Evolutionary conservation across 2,888 invertebrate species (phyloP).

Genomic region (Spilosoma lubricipeda): DNA sequence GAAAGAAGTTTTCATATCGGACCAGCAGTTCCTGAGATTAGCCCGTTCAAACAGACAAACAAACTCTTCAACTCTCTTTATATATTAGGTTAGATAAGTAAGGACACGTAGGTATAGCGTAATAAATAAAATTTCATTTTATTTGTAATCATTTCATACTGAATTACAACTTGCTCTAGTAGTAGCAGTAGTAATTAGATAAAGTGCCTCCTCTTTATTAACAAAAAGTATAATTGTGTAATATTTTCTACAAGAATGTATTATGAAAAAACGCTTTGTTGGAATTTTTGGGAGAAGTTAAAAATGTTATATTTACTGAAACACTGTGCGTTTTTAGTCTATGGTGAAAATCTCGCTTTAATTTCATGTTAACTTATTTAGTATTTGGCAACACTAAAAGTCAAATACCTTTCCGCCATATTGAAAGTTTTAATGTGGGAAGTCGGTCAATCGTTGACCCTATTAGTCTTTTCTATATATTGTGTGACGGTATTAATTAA

Average conservation of each 20-base stretch:
- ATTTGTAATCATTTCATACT: not conserved
- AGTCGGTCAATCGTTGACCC: constrained; percentile 83
- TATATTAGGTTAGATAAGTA: no score
- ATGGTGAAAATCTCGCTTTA: not conserved
- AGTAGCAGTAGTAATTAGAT: not conserved
- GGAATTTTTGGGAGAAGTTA: not conserved
- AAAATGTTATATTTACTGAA: not conserved
- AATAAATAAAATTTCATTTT: not conserved
- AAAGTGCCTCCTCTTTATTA: not conserved
- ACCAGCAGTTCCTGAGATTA: no score
- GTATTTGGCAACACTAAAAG: constrained; percentile 68
- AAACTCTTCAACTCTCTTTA: no score
- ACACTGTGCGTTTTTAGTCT: not conserved
- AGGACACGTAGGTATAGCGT: no score
- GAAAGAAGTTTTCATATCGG: no score
- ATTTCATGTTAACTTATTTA: constrained; percentile 14
- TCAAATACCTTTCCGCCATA: constrained; percentile 80
- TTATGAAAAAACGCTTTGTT: not conserved
- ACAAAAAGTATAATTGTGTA: not conserved
- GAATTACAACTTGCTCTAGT: not conserved
- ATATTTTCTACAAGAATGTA: not conserved
- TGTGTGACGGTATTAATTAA: constrained; percentile 64
- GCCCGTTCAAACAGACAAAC: no score
- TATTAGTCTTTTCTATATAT: constrained; percentile 75
- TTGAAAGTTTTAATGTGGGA: constrained; percentile 82